phyloP scores from a whole-genome alignment of 2,888 invertebrate species.

The Noctua comes region DNA sequence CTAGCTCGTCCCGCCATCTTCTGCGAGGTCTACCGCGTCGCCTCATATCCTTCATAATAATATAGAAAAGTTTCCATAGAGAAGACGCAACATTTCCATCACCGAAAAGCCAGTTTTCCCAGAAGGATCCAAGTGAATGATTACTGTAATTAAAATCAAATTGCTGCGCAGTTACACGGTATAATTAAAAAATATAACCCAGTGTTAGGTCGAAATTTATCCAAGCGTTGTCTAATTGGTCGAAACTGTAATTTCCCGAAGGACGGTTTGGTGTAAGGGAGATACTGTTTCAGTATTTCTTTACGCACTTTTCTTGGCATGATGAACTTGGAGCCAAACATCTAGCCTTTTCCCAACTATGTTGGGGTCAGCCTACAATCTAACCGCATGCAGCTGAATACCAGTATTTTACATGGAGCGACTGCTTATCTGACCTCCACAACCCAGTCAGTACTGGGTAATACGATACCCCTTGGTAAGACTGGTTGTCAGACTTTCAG shows the following conservation, averaged over 20 bases:
- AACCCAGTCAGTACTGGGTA: no score
- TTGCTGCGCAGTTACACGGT: constrained; percentile 72
- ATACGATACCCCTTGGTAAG: no score
- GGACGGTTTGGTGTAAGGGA: constrained; percentile 72
- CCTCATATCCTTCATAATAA: no score
- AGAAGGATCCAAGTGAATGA: constrained; percentile 70
- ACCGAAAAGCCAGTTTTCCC: constrained; percentile 48
- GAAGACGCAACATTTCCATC: constrained; percentile 16
- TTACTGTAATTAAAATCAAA: constrained; percentile 77
- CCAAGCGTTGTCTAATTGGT: constrained; percentile 83
- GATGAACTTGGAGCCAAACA: no score
- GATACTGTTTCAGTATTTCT: constrained; percentile 6
- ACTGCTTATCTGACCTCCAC: no score
- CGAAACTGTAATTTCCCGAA: constrained; percentile 87
- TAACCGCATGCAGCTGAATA: no score
- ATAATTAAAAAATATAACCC: constrained; percentile 85
- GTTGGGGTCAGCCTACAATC: no score
- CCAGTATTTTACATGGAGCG: no score
- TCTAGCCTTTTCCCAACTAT: no score
- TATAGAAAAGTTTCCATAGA: background rate
- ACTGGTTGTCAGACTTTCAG: no score
- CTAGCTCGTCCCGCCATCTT: no score
- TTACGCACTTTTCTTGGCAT: background rate
- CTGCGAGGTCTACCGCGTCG: no score
- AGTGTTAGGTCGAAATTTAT: constrained; percentile 84